These are phyloP conservation scores for Uropetala carovei DNA, from an alignment of 2,888 invertebrate genomes.

Conservation along the genomic window DNA sequence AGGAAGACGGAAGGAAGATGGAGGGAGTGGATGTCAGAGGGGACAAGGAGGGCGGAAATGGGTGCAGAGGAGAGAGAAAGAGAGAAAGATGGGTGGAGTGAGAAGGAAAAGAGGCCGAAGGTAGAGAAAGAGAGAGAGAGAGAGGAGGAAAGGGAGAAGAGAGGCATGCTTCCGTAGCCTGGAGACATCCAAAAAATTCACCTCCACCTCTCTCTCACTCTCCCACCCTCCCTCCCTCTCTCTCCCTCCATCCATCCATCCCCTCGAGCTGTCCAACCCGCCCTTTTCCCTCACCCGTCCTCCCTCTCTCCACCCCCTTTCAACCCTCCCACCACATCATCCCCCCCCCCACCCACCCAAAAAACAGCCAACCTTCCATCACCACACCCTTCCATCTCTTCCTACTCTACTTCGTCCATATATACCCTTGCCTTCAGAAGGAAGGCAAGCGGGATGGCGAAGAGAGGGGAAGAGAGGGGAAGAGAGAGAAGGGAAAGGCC, in stretches of 20 bases:
- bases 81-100: neutral
- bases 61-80: neutral
- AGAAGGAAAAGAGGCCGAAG: neutral
- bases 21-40: neutral
- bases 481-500: neutral
- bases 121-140: neutral
- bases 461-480: neutral
- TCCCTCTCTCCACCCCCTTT: neutral
- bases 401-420: neutral
- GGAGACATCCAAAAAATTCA: slow-evolving; percentile 28
- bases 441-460: neutral
- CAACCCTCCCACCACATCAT: neutral
- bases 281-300: neutral
- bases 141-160: neutral
- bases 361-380: slow-evolving; percentile 60
- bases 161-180: slow-evolving; percentile 35
- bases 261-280: slow-evolving; percentile 56
- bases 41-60: neutral
- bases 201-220: neutral
- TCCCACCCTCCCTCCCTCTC: neutral
- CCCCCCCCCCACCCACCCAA: neutral
- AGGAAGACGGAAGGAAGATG: neutral
- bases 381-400: slow-evolving; percentile 45
- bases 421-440: slow-evolving; percentile 18
- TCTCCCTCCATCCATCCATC: neutral